Percentiles rank a stretch among this genome's conserved stretches.
These are phyloP conservation scores for Stigmatopora argus DNA, from an alignment of 2,113 vertebrate species.

Conservation along the genomic window DNA sequence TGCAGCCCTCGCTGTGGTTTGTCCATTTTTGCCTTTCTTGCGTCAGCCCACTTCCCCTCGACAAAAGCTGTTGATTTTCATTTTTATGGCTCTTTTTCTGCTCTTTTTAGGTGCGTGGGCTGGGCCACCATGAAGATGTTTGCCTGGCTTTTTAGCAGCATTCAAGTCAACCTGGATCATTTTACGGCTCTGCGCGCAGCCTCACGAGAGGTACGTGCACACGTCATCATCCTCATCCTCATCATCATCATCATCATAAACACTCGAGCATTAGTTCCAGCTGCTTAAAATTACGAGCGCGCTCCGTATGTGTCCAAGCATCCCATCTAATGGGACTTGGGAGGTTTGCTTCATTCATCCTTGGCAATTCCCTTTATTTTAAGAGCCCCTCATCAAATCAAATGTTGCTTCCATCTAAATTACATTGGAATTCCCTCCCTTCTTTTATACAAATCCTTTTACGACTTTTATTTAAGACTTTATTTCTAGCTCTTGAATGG, in stretches of 20 bases:
- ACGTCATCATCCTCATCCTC: neutral
- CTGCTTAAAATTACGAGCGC: neutral
- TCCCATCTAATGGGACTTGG: conserved; percentile 12
- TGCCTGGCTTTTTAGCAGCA: conserved; percentile 52
- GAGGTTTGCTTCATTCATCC: conserved; percentile 5
- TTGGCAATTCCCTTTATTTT: neutral
- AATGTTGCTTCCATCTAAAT: neutral
- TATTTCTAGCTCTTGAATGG: no score
- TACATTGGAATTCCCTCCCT: conserved; percentile 3
- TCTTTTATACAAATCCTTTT: neutral
- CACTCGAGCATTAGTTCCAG: conserved; percentile 3
- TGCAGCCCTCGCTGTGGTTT: neutral
- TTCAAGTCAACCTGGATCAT: conserved; percentile 71
- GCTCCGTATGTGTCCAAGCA: neutral
- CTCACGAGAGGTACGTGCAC: conserved; percentile 57
- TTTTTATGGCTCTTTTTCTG: conserved; percentile 6
- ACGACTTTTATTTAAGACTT: no score
- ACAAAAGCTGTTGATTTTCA: conserved; percentile 17
- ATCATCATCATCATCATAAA: neutral
- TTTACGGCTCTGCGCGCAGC: conserved; percentile 54
- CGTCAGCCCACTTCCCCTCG: conserved; percentile 6
- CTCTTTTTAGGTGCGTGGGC: conserved; percentile 52
- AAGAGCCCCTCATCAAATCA: neutral
- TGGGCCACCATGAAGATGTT: conserved; percentile 69
- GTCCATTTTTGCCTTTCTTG: conserved; percentile 13